A percentile compares a stretch with the other conserved stretches of the same genome.
Conservation (phyloP, 2,797 vertebrate species). For the Danio kyathit region DNA sequence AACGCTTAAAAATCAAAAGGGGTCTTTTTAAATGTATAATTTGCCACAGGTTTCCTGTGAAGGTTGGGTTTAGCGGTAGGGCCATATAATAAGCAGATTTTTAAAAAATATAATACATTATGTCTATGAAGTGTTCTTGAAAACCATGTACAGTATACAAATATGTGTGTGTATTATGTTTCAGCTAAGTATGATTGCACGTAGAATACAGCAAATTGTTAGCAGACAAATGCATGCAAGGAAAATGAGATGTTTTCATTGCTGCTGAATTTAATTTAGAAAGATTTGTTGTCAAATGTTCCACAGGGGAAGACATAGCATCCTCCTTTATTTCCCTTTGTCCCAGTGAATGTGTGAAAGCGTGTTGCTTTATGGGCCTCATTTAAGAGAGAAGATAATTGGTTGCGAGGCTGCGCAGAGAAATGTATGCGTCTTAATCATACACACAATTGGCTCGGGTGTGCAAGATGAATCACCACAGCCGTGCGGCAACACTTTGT, state of each 20-base stretch:
- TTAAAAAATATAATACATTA: too few relatives aligned
- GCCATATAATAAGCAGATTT: too few relatives aligned
- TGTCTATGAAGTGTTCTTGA: too few relatives aligned
- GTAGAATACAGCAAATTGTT: neutral
- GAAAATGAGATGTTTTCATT: constrained; percentile 37
- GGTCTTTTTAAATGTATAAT: too few relatives aligned
- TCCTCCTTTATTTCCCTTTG: neutral
- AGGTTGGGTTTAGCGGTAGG: too few relatives aligned
- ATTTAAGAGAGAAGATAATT: constrained; percentile 59
- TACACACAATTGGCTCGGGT: constrained; percentile 63
- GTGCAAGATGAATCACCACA: constrained; percentile 59
- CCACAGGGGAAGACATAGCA: constrained; percentile 32
- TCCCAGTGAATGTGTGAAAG: constrained; percentile 21
- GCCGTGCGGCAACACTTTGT: constrained; percentile 52
- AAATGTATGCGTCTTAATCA: constrained; percentile 63
- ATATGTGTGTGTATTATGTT: neutral
- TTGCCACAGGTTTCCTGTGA: too few relatives aligned
- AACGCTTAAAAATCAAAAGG: too few relatives aligned
- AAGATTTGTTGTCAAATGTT: constrained; percentile 28
- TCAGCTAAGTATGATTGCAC: neutral
- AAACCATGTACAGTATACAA: too few relatives aligned
- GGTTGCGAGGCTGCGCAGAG: constrained; percentile 51
- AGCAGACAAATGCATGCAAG: neutral
- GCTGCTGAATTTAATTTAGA: constrained; percentile 21
- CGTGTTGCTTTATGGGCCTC: constrained; percentile 43